Evolutionary conservation across 1,140 invertebrate genomes (phyloP), one percentile per base, ranked within the genome.

Genomic region (Harlomillsia oculata): DNA sequence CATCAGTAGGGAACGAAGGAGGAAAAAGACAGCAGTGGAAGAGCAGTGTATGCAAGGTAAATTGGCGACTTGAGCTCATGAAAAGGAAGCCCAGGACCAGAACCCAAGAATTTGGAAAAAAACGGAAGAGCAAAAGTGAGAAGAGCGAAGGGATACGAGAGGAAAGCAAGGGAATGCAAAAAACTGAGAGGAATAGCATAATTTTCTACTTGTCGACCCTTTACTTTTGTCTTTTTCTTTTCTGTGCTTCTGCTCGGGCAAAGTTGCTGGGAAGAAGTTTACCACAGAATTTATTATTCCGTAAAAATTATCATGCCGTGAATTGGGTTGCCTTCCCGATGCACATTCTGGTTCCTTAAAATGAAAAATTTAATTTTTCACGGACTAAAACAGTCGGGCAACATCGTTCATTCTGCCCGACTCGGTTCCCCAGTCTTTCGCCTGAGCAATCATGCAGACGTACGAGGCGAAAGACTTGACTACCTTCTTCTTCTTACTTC

Each of bases 311-410:
- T 65, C 63, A 65, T 65, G 44, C 55, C 56, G 48, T 64, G 58
- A 65, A 65, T 56, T 56, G 49, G 44, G 41, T 54, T 60, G 54
- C 34, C 45, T 58, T 37, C 32, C 45, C 41, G 18, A 62, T 53
- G 41, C 37, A 51, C 53, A 56, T 41, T 50, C 46, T 56, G 36
- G 40, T 59, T 53, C 16, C 41, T 55, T 57, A 52, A 62, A 65
- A 62, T 65, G 64, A 65, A 65, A 62, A 65, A 65, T 65, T 65
- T 65, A 65, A 62, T 65, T 65, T 65, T 60, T 62, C 44, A 62
- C 44, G 57, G 60, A 57, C 57, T 59, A 62, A 62, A 62, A 62
- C 60, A 65, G 57, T 60, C 39, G 56, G 32, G 57, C 40, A 56
- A 53, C 62, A 60, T 59, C 41, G 54, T 54, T 65, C 57, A 63